These are phyloP conservation scores for Mugil cephalus DNA, from an alignment of 2,113 vertebrate genomes.

Conservation along the genomic window DNA sequence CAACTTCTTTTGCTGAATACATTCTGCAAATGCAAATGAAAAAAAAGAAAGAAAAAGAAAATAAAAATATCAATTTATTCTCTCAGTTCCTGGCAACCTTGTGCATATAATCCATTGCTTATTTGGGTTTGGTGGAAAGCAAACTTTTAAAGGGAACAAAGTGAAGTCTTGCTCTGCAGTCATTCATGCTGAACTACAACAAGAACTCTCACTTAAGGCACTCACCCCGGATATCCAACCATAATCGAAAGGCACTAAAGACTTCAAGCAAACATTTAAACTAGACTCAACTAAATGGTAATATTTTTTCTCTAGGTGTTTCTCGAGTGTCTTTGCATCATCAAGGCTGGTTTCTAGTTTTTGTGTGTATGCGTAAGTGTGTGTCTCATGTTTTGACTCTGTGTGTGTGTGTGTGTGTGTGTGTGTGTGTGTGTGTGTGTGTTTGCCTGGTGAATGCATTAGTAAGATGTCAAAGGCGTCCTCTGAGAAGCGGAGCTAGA, in stretches of 20 bases:
- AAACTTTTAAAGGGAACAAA: slow-evolving; percentile 38
- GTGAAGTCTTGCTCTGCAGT: slow-evolving; percentile 33
- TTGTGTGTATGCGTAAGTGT: slow-evolving; percentile 16
- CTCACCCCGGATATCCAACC: not conserved
- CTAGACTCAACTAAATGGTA: not conserved
- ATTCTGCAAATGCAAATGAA: too few species aligned
- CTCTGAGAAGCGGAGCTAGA: slow-evolving; percentile 67
- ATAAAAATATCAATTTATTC: too few species aligned
- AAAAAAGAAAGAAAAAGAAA: too few species aligned
- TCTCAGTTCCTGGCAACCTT: not conserved
- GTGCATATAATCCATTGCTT: not conserved
- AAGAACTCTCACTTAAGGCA: slow-evolving; percentile 45
- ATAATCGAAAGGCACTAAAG: not conserved
- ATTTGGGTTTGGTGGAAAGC: not conserved
- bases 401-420: slow-evolving; percentile 26
- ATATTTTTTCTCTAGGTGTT: not conserved
- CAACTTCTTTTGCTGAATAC: not conserved
- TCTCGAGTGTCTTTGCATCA: not conserved
- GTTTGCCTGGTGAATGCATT: slow-evolving; percentile 64
- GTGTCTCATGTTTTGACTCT: not conserved
- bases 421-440: slow-evolving; percentile 29
- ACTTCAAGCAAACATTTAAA: slow-evolving; percentile 2
- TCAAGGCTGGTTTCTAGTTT: slow-evolving; percentile 29
- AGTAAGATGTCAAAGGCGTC: slow-evolving; percentile 73
- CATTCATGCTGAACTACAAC: slow-evolving; percentile 50